These are phyloP conservation scores for Heliothis virescens DNA, from an alignment of 1,140 invertebrate species.

Conservation along the genomic window DNA sequence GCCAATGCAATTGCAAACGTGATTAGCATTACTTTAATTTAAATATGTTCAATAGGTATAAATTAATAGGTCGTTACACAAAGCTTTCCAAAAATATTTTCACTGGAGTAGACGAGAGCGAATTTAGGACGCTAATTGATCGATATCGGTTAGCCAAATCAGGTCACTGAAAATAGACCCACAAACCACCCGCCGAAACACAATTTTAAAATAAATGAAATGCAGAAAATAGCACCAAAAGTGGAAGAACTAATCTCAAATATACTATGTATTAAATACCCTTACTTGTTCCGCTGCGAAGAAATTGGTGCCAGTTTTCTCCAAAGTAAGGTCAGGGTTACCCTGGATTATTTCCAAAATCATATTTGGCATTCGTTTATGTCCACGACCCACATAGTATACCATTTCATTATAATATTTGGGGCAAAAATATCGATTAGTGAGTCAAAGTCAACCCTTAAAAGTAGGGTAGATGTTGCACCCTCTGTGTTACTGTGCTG, in stretches of 20 bases:
- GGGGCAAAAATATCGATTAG: constrained; percentile 71
- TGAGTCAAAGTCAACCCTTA: constrained; percentile 59
- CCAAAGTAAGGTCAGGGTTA: constrained; percentile 34
- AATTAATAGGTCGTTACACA: too few species aligned
- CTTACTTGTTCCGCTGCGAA: not conserved
- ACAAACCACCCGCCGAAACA: not conserved
- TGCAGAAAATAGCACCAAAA: not conserved
- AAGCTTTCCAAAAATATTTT: too few species aligned
- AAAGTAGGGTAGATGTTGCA: constrained; percentile 57
- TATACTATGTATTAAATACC: not conserved
- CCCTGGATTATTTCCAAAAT: constrained; percentile 37
- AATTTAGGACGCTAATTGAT: not conserved
- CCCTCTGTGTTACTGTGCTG: constrained; percentile 66
- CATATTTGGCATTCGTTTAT: constrained; percentile 19
- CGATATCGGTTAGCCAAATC: not conserved
- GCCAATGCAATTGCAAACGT: constrained; percentile 10
- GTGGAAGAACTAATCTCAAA: not conserved
- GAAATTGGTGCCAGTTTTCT: constrained; percentile 8
- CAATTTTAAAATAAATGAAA: not conserved
- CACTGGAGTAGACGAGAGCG: too few species aligned
- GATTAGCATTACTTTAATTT: not conserved
- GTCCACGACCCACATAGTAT: constrained; percentile 23
- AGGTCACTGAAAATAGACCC: not conserved
- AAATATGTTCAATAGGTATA: not conserved
- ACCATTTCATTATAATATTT: constrained; percentile 62